Evolutionary conservation across 2,797 vertebrate species (phyloP).

Genomic region (Premnoplex brunnescens): DNA sequence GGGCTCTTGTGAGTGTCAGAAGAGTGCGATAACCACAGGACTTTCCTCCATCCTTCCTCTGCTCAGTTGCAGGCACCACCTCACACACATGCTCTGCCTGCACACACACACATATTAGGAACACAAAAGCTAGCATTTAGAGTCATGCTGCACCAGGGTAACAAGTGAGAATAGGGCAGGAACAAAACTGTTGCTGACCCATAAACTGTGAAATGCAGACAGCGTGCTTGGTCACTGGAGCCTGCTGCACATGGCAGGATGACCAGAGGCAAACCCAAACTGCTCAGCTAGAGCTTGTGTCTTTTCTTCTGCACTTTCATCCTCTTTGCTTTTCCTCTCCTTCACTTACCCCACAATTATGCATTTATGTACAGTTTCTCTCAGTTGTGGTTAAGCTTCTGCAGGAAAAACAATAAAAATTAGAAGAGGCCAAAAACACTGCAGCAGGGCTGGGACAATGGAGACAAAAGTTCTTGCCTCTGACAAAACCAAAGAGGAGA

Average conservation of each 20-base stretch:
- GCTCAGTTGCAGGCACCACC: background rate
- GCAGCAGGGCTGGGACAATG: background rate
- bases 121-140: background rate
- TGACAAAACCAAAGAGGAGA: background rate
- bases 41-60: background rate
- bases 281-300: background rate
- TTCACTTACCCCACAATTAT: background rate
- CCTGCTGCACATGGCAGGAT: background rate
- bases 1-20: background rate
- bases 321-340: background rate
- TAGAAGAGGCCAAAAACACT: background rate
- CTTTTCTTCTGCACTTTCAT: background rate
- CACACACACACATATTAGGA: accelerated
- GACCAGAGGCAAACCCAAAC: background rate
- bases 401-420: background rate
- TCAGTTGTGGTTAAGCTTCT: background rate
- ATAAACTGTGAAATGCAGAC: background rate
- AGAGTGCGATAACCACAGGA: background rate
- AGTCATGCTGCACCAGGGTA: background rate
- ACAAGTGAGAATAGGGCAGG: background rate
- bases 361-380: background rate
- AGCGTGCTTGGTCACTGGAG: background rate
- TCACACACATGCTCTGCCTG: background rate
- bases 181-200: background rate
- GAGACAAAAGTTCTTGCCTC: background rate